phyloP scores from a whole-genome alignment of 2,113 vertebrate genomes.

The Cervus canadensis region DNA sequence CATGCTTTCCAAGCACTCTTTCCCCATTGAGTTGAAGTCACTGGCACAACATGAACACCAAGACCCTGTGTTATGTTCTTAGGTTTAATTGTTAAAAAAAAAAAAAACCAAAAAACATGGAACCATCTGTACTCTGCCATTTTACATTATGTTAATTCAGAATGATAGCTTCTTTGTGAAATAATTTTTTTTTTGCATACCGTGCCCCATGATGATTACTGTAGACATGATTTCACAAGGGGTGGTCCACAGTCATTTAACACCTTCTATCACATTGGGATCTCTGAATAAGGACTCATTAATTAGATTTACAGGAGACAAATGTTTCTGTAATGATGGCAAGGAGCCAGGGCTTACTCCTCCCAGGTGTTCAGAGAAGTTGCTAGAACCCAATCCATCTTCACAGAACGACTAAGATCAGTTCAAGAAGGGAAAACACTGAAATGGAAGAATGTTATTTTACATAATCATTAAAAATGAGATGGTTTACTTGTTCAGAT shows the following conservation, averaged over 20 bases:
- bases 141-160: not conserved
- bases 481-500: not conserved
- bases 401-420: constrained; percentile 17
- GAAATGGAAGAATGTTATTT: not conserved
- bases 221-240: not conserved
- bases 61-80: not conserved
- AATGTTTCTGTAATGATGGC: constrained; percentile 46
- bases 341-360: constrained; percentile 34
- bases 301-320: constrained; percentile 64
- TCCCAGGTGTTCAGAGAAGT: constrained; percentile 59
- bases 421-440: not conserved
- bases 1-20: not conserved
- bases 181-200: not conserved
- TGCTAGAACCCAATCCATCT: constrained; percentile 54
- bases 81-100: constrained; percentile 18
- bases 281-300: constrained; percentile 66
- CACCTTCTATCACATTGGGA: constrained; percentile 33
- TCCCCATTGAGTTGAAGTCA: not conserved
- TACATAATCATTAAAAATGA: constrained; percentile 30
- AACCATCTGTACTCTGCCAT: constrained; percentile 16
- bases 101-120: not conserved
- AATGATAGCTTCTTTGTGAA: constrained; percentile 12
- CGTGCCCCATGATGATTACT: not conserved
- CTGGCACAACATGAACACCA: not conserved
- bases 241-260: constrained; percentile 57